These are phyloP conservation scores for Punctoribates punctum DNA, from an alignment of 2,888 invertebrate genomes.

Conservation along the genomic window DNA sequence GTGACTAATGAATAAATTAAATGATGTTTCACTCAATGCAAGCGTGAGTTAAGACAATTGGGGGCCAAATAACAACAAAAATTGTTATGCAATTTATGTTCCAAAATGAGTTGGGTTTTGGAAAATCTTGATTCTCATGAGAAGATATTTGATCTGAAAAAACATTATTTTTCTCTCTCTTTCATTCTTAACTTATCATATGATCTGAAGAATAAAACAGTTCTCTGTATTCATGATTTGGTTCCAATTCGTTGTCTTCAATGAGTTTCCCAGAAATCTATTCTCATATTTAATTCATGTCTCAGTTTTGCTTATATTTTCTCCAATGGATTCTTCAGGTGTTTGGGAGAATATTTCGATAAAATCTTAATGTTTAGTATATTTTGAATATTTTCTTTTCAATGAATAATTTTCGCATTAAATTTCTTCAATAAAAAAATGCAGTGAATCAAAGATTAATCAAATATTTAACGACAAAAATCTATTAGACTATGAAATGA, in stretches of 20 bases:
- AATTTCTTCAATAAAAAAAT: not conserved
- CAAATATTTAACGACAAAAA: not conserved
- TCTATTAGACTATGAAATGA: not conserved
- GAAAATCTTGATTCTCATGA: not conserved
- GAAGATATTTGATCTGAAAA: not conserved
- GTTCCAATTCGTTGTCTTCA: not conserved
- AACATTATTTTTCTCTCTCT: not conserved
- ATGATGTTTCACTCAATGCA: too few relatives aligned
- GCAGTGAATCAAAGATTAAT: not conserved
- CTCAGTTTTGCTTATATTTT: not conserved
- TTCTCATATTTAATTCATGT: slow-evolving; percentile 22
- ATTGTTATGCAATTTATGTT: not conserved
- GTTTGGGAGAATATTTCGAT: not conserved
- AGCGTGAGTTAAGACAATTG: slow-evolving; percentile 12
- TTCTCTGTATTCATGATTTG: not conserved
- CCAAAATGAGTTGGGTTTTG: not conserved
- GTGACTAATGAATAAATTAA: not conserved
- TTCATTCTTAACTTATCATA: not conserved
- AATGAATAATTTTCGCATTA: slow-evolving; percentile 5
- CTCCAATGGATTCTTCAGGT: not conserved
- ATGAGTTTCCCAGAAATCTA: not conserved
- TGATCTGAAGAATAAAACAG: not conserved
- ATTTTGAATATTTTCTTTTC: not conserved
- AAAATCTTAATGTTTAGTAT: not conserved
- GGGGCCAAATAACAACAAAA: not conserved